Evolutionary conservation across 2,888 invertebrate genomes (phyloP).

Genomic region (Enoplolaimus lenunculus): DNA sequence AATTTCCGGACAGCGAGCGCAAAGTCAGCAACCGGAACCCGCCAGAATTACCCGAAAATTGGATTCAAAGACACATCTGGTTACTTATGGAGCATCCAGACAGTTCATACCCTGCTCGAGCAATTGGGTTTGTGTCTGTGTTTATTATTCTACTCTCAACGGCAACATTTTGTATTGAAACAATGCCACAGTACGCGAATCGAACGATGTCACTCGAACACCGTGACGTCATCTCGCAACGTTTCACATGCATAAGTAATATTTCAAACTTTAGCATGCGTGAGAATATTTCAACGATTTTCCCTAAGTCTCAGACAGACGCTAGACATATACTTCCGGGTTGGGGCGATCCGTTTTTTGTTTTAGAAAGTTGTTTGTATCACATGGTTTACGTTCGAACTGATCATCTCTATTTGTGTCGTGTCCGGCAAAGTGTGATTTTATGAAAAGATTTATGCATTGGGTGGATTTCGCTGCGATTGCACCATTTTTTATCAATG

Average conservation of each 20-base stretch:
- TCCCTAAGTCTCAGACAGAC: no score
- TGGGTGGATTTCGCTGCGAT: conserved; percentile 46
- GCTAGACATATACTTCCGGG: no score
- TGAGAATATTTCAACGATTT: no score
- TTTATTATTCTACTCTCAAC: conserved; percentile 96
- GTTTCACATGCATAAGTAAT: no score
- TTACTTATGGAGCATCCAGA: conserved; percentile 97
- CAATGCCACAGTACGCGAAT: conserved; percentile 70
- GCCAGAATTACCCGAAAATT: conserved; percentile 66
- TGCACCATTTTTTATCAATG: conserved; percentile 46
- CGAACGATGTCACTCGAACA: no score
- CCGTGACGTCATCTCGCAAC: no score
- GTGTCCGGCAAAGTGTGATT: conserved; percentile 45
- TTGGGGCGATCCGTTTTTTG: conserved; percentile 42
- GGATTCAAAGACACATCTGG: conserved; percentile 95
- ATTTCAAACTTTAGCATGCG: no score
- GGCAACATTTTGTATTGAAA: conserved; percentile 98
- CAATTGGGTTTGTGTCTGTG: conserved; percentile 97
- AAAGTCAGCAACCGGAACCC: conserved; percentile 38
- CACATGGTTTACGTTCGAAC: conserved; percentile 46
- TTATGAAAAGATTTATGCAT: conserved; percentile 46
- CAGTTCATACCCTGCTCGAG: conserved; percentile 91
- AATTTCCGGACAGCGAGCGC: conserved; percentile 44
- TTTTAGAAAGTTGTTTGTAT: conserved; percentile 46
- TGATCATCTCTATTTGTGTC: conserved; percentile 43